Evolutionary conservation across 2,113 vertebrate genomes (phyloP), one percentile per base, ranked within the genome.

Genomic region (Calyptommatus sinebrachiatus): DNA sequence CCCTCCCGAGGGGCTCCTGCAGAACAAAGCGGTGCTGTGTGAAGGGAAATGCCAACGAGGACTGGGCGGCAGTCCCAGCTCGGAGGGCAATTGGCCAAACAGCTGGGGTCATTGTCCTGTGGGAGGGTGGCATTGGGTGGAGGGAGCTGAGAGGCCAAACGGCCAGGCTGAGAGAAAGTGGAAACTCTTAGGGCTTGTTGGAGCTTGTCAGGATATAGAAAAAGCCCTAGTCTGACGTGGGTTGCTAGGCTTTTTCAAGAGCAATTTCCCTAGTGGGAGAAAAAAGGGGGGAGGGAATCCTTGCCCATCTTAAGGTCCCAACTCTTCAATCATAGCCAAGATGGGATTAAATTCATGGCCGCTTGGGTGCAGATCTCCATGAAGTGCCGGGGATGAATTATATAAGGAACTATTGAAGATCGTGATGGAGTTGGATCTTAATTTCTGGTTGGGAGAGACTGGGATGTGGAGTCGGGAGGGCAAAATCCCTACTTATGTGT

Each of bases 1-100:
- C 48, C 65, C 63, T 61, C 63, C 71, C 67, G 7, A 31, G 26
- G 62, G 65, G 35, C 72, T 26, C 16, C 57, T 24, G 53, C n/a
- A 18, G 73, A 81, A 81, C 79, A 81, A 81, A 76, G 79, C 79
- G 1, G 21, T 8, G 66, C 29, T 76, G 79, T 81, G 73, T 70
- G 28, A 62, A 76, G 65, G 66, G 66, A 70, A 81, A 81, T 61
- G 79, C 35, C 14, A 41, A 41, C 35, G 50, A 81, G 53, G 50
- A 65, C 62, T 69, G 66, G 79, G 79, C 79, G 35, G 73, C 72
- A 76, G 70, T 81, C 79, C 57, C 79, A 48, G 73, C 79, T 81
- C 28, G 6, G 21, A 48, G 79, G 79, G 79, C 65, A 0, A n/a
- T 81, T 4, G 79, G 72, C 79, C 79, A 81, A 81, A 81, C 79